Conservation (phyloP, 64 coral and sea anemone species). For the Astreopora myriophthalma region DNA sequence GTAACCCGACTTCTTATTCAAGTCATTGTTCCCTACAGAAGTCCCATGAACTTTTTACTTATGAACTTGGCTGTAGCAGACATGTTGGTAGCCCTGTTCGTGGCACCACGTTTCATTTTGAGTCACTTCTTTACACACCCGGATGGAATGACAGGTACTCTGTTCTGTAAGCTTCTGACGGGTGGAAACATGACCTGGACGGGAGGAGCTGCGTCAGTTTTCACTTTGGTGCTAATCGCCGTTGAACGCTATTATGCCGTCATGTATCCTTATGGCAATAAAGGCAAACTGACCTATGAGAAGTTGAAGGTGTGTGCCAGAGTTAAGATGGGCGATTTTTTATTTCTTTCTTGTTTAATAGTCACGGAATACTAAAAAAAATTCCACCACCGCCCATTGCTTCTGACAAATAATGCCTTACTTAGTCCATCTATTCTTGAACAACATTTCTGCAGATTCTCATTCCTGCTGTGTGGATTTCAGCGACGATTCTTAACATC, state of each 20-base stretch:
- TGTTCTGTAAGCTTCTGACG: slow-evolving; percentile 16
- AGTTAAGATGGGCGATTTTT: background rate
- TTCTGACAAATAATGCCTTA: no score
- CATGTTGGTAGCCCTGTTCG: slow-evolving; percentile 20
- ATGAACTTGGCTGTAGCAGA: slow-evolving; percentile 29
- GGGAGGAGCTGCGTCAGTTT: background rate
- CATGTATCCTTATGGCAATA: background rate
- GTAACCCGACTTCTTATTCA: no score
- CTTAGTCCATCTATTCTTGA: no score
- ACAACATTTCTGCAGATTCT: slow-evolving; percentile 10
- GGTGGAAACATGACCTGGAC: slow-evolving; percentile 9
- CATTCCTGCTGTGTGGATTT: slow-evolving; percentile 9
- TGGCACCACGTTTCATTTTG: slow-evolving; percentile 1
- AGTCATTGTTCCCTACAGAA: background rate
- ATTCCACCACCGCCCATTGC: no score
- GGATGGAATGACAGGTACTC: background rate
- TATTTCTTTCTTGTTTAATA: background rate
- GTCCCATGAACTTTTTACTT: slow-evolving; percentile 7
- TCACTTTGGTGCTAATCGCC: slow-evolving; percentile 3
- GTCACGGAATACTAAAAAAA: no score
- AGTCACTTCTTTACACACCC: slow-evolving; percentile 10
- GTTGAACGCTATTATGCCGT: slow-evolving; percentile 33
- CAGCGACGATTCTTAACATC: background rate
- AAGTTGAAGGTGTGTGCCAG: background rate
- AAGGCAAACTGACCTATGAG: slow-evolving; percentile 1